These are phyloP conservation scores for Holocentrus rufus DNA, from an alignment of 2,797 vertebrate genomes.

Conservation along the genomic window DNA sequence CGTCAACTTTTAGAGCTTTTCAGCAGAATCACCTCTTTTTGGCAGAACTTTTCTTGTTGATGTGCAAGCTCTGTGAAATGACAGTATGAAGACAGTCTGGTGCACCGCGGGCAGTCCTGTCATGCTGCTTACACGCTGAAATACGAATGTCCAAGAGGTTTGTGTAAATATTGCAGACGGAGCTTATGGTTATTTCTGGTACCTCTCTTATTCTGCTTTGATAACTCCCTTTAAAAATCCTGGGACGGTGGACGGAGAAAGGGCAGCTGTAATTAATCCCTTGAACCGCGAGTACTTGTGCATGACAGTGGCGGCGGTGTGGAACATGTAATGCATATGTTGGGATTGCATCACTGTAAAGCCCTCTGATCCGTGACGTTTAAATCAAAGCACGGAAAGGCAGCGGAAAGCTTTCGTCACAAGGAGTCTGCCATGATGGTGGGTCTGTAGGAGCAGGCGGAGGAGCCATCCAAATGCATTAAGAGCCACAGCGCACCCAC, in stretches of 20 bases:
- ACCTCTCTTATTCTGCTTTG: not conserved
- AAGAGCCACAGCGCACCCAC: not conserved
- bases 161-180: slow-evolving; percentile 12
- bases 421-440: not conserved
- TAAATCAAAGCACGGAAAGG: not conserved
- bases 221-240: slow-evolving; percentile 6
- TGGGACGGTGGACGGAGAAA: too few relatives aligned
- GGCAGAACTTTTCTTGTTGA: not conserved
- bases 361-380: not conserved
- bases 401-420: too few relatives aligned
- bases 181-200: not conserved
- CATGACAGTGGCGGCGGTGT: not conserved
- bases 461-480: not conserved
- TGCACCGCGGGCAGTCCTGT: not conserved
- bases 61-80: not conserved
- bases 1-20: not conserved
- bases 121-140: not conserved
- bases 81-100: not conserved
- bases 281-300: not conserved
- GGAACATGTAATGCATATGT: not conserved
- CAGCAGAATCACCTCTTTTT: not conserved
- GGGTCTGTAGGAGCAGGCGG: not conserved
- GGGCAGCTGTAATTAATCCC: too few relatives aligned
- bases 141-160: not conserved
- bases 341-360: not conserved